Percentiles rank a stretch among this genome's conserved stretches.
Evolutionary conservation across 2,113 vertebrate genomes (phyloP).

Genomic region (Xyrauchen texanus): DNA sequence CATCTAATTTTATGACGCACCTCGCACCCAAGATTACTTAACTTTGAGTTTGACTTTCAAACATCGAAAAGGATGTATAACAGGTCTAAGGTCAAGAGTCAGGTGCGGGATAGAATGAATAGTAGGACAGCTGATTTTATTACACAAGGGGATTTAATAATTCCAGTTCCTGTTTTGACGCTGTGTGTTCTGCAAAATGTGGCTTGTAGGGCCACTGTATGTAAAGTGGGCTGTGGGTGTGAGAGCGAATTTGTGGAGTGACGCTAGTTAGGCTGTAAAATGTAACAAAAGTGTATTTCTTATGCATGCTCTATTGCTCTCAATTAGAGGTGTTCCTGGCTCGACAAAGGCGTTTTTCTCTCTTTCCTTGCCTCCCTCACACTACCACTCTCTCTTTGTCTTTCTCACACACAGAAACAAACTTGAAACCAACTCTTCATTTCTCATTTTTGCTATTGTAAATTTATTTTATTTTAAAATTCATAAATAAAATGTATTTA

Average conservation of each 20-base stretch:
- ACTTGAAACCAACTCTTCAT: no score
- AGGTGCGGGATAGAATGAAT: neutral
- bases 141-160: constrained; percentile 2
- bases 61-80: constrained; percentile 10
- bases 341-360: neutral
- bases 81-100: neutral
- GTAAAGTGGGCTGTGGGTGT: constrained; percentile 2
- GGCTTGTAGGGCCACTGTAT: neutral
- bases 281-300: neutral
- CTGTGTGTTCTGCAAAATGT: constrained; percentile 27
- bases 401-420: no score
- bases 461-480: no score
- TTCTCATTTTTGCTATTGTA: no score
- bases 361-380: no score
- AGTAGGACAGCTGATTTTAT: constrained; percentile 2
- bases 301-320: neutral
- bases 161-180: constrained; percentile 22
- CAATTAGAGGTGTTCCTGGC: neutral
- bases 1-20: neutral
- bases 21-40: constrained; percentile 23
- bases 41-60: constrained; percentile 14
- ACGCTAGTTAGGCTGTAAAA: neutral
- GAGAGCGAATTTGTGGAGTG: neutral
- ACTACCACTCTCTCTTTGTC: no score
- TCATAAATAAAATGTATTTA: no score